phyloP scores from a whole-genome alignment of 1,140 invertebrate genomes.

The Aphaenogaster floridana region DNA sequence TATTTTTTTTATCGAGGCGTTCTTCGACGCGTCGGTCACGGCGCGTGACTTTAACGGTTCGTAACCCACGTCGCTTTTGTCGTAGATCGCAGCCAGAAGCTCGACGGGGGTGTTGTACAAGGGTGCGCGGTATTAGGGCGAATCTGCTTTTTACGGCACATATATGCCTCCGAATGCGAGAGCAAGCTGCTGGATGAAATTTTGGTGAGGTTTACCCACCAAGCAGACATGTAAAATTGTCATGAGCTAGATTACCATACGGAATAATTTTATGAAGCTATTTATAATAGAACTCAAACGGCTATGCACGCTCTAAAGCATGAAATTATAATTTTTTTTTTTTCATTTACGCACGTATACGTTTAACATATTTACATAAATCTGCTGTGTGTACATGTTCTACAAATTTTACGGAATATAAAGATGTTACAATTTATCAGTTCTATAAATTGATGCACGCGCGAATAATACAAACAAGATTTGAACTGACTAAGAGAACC shows the following conservation, averaged over 20 bases:
- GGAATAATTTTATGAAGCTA: neutral
- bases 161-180: neutral
- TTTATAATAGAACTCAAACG: neutral
- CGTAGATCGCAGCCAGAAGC: conserved; percentile 4
- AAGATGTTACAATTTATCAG: neutral
- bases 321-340: neutral
- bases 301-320: neutral
- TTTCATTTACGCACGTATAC: neutral
- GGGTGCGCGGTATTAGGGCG: neutral
- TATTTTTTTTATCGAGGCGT: conserved; percentile 6
- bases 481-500: conserved; percentile 28
- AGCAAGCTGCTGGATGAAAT: neutral
- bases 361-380: neutral
- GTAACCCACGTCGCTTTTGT: conserved; percentile 47
- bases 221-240: neutral
- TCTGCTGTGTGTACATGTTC: neutral
- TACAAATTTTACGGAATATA: neutral
- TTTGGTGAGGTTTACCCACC: neutral
- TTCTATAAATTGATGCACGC: conserved; percentile 1
- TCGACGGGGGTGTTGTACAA: conserved; percentile 1
- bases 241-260: neutral
- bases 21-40: conserved; percentile 22
- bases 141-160: conserved; percentile 30
- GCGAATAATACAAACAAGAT: neutral
- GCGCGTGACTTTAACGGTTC: conserved; percentile 47